phyloP scores from a whole-genome alignment of 2,113 vertebrate genomes.

The Empidonax alnorum region DNA sequence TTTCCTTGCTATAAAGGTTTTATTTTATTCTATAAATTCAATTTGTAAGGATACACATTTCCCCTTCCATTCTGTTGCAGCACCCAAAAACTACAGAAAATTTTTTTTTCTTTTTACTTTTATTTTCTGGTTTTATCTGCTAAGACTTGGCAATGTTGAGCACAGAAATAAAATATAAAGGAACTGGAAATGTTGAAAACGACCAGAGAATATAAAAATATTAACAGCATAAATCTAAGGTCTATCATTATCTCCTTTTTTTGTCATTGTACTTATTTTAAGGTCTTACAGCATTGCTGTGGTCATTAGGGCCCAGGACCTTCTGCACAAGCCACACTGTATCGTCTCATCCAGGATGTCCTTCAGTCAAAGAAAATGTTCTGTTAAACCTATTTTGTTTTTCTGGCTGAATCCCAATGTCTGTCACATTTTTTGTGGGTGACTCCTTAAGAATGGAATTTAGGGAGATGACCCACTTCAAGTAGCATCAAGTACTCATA shows the following conservation, averaged over 20 bases:
- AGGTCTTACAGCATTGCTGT: accelerated
- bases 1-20: not conserved
- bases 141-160: not conserved
- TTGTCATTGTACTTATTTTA: not conserved
- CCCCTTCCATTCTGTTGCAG: not conserved
- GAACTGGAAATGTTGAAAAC: not conserved
- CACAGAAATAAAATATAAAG: not conserved
- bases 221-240: not conserved
- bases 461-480: not conserved
- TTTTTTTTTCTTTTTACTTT: not conserved
- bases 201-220: not conserved
- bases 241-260: not conserved
- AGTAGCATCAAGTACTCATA: not conserved
- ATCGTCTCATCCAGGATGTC: not conserved
- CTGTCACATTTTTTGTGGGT: not conserved
- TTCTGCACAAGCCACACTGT: not conserved
- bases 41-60: not conserved
- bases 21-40: not conserved
- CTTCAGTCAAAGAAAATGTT: not conserved
- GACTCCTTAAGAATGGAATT: not conserved
- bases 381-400: not conserved
- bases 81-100: not conserved
- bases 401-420: not conserved
- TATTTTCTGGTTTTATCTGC: not conserved
- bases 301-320: not conserved